Percentiles rank a stretch among this genome's conserved stretches.
phyloP scores from a whole-genome alignment of 2,113 vertebrate species.

The Catharus bicknelli region DNA sequence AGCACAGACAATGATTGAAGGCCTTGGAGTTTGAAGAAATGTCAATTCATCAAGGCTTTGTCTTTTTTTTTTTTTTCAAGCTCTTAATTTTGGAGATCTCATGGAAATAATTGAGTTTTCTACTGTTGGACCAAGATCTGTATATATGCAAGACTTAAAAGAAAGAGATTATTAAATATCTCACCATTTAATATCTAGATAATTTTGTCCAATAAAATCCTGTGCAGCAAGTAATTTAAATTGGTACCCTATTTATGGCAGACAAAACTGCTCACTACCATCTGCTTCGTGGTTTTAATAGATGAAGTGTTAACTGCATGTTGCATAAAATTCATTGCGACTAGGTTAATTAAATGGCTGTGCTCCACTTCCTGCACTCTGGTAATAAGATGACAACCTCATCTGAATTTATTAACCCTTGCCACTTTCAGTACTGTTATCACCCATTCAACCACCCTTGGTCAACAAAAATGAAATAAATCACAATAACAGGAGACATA shows the following conservation, averaged over 20 bases:
- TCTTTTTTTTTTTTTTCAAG: background rate
- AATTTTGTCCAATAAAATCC: constrained; percentile 60
- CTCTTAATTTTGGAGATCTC: background rate
- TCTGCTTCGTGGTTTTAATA: constrained; percentile 66
- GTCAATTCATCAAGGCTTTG: background rate
- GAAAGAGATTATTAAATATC: constrained; percentile 58
- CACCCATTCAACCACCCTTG: constrained; percentile 41
- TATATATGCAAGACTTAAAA: constrained; percentile 6
- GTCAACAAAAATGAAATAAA: constrained; percentile 63
- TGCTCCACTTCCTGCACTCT: constrained; percentile 68
- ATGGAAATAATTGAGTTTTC: constrained; percentile 35
- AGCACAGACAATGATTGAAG: background rate
- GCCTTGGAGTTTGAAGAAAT: constrained; percentile 14
- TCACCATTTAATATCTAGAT: constrained; percentile 58
- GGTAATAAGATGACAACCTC: constrained; percentile 70
- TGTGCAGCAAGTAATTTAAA: constrained; percentile 63
- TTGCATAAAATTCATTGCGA: constrained; percentile 72
- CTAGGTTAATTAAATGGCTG: constrained; percentile 71
- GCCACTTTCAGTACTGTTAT: constrained; percentile 52
- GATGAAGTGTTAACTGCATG: constrained; percentile 66
- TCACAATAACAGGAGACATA: constrained; percentile 58
- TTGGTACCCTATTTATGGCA: constrained; percentile 64
- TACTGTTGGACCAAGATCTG: background rate
- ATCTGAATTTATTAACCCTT: constrained; percentile 74
- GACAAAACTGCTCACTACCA: constrained; percentile 64